Base-by-base conservation (phyloP, 2,797 vertebrate species). In the Distichodus sexfasciatus region DNA sequence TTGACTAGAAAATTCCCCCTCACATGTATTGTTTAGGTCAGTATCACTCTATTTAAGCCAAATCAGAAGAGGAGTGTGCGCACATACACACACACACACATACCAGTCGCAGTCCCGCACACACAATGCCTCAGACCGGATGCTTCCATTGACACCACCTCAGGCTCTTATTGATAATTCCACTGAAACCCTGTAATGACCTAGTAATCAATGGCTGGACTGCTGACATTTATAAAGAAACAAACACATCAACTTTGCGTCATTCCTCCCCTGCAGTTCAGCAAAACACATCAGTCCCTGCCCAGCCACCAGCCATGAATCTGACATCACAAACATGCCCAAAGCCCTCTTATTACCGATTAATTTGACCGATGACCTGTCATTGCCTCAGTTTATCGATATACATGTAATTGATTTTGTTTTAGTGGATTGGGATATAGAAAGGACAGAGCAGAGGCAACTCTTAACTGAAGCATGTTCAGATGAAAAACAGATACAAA, bases 121-220 rank as follows among this genome's bases (percentile, higher is more conserved):
- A 60, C 35, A 40, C 33, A 38, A 40, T 9, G 9, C 43, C 9
- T 31, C 46, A 73, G 26, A 65, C 41, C 38, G 46, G 29, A 55
- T 66, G 36, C 33, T 71, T 69, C 69, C 9, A 61, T 65, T 82
- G 75, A 71, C 67, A 75, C 44, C 36, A 60, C 69, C 55, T 29
- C 23, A 57, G 78, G 69, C 61, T 36, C 50, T n/a, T 76, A 88
- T 86, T 72, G 87, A 87, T 82, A 82, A 71, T 87, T 87, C 84
- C 84, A 83, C 59, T 82, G 72, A 78, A 82, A 61, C 69, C 36
- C 73, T 68, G 47, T 69, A 77, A 69, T 71, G 80, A 72, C 71
- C 40, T 61, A 77, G 26, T 76, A 53, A 79, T 83, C 79, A 78
- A 81, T 76, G 77, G 0, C 19, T 50, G 68, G 63, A 78, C 26